phyloP scores from a whole-genome alignment of 2,888 invertebrate genomes.

The Caenorhabditis sp. region DNA sequence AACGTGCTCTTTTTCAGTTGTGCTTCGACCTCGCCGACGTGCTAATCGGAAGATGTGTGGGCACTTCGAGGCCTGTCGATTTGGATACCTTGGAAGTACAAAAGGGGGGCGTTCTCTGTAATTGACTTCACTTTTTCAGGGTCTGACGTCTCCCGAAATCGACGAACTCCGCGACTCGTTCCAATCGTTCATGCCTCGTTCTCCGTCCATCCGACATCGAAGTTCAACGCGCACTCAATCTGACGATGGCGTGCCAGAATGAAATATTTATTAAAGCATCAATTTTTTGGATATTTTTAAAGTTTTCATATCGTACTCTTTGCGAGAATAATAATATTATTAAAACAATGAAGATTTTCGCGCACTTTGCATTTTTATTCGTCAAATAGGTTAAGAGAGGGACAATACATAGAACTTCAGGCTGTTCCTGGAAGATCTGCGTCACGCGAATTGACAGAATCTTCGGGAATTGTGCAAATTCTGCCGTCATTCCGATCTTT shows the following conservation, averaged over 20 bases:
- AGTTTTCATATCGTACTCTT: not conserved
- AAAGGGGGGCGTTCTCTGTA: no score
- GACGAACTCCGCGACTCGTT: slow-evolving; percentile 72
- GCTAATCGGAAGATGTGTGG: slow-evolving; percentile 47
- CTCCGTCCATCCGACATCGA: slow-evolving; percentile 55
- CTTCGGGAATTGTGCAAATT: not conserved
- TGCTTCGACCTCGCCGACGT: slow-evolving; percentile 61
- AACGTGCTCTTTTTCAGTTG: slow-evolving; percentile 42
- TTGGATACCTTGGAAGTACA: slow-evolving; percentile 47
- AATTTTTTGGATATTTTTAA: no score
- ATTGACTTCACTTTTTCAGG: no score
- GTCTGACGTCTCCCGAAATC: slow-evolving; percentile 69
- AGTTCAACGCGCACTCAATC: slow-evolving; percentile 34
- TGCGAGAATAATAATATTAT: no score
- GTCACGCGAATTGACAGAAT: no score
- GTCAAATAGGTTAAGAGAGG: no score
- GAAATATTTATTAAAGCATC: no score
- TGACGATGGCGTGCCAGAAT: slow-evolving; percentile 10
- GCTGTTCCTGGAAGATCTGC: no score
- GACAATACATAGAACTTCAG: no score
- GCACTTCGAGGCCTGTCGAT: slow-evolving; percentile 47
- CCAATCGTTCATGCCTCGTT: slow-evolving; percentile 66
- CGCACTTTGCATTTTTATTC: no score
- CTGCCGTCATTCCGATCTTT: not conserved
- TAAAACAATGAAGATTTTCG: no score